Base-by-base conservation (phyloP, 1,140 invertebrate species). In the Paraescarpia echinospica region DNA sequence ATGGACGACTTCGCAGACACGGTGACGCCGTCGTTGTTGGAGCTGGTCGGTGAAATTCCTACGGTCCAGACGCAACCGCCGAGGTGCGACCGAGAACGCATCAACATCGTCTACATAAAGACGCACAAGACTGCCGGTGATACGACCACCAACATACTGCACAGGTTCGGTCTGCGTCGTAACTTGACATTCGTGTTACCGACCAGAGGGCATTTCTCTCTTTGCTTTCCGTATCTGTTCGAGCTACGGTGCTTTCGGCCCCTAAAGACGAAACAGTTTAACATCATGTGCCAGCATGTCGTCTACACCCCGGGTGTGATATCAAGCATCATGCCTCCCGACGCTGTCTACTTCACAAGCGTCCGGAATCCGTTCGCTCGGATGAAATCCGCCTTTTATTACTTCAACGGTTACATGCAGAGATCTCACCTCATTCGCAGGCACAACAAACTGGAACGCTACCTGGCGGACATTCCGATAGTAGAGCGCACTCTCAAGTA, bases 141-240 rank as follows among this genome's bases (percentile, higher is more conserved):
- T 22, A 90, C 93, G 1, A 33, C 91, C 34, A 33, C 77, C 4
- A 89, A 35, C 18, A 27, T 93, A 34, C 48, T 93, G 31, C 92
- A 89, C 33, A 77, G 91, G 77, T 93, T 93, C 90, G 93, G 91
- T n/a, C 34, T 90, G 4, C 35, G 90, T 1, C 89, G 33, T n/a
- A 91, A 93, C 48, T 89, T 93, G 27, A 34, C 91, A 33, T 92
- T 92, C 34, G 93, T 92, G 22, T 35, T 59, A n/a, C 93, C 93
- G 14, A 48, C 94, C 1, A 92, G 92, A 6, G 33, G 92, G 0
- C 92, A 92, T 22, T 89, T 95, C 5, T 94, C 94, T 92, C 92
- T 95, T 0, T 94, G 95, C 27, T 95, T 95, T 94, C 95, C 95
- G 0, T 95, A 93, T 91, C 93, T 92, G 8, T 91, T 94, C 48